Percentiles rank a stretch among this genome's conserved stretches.
phyloP scores from a whole-genome alignment of 2,888 invertebrate genomes.

The Drosophila mimetica region DNA sequence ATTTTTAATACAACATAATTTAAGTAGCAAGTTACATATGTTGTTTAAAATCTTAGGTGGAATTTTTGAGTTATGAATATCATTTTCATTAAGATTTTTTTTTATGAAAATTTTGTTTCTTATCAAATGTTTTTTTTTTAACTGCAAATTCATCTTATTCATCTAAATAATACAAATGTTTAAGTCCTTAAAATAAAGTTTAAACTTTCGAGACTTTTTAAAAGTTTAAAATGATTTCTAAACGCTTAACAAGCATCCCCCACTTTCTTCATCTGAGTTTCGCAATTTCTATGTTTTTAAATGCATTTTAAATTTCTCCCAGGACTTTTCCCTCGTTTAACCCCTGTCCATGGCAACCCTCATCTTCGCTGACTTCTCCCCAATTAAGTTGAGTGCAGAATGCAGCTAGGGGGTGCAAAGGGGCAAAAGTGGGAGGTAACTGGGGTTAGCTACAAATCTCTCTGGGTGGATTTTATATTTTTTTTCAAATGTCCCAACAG shows the following conservation, averaged over 20 bases:
- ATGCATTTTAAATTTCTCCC: conserved; percentile 44
- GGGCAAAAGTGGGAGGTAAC: conserved; percentile 35
- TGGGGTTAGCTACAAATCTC: conserved; percentile 54
- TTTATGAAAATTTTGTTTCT: not conserved
- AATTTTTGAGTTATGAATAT: too few relatives aligned
- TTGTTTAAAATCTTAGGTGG: too few relatives aligned
- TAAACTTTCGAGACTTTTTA: not conserved
- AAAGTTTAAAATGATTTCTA: not conserved
- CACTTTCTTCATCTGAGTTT: not conserved
- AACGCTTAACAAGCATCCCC: conserved; percentile 30
- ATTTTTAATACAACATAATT: too few relatives aligned
- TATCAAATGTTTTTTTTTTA: too few relatives aligned
- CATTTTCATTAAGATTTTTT: too few relatives aligned
- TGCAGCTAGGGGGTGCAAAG: conserved; percentile 33
- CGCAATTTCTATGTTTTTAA: conserved; percentile 35
- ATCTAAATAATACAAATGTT: not conserved
- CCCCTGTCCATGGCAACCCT: not conserved
- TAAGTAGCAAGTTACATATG: too few relatives aligned
- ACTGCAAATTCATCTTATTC: not conserved
- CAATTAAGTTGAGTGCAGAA: conserved; percentile 75
- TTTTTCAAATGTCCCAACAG: conserved; percentile 76
- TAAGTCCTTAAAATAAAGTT: not conserved
- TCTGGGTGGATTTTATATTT: conserved; percentile 49
- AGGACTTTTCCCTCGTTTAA: conserved; percentile 36
- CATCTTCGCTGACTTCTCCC: conserved; percentile 22